Base-by-base conservation (phyloP, 2,888 invertebrate species). In the Pristionchus japonicus region DNA sequence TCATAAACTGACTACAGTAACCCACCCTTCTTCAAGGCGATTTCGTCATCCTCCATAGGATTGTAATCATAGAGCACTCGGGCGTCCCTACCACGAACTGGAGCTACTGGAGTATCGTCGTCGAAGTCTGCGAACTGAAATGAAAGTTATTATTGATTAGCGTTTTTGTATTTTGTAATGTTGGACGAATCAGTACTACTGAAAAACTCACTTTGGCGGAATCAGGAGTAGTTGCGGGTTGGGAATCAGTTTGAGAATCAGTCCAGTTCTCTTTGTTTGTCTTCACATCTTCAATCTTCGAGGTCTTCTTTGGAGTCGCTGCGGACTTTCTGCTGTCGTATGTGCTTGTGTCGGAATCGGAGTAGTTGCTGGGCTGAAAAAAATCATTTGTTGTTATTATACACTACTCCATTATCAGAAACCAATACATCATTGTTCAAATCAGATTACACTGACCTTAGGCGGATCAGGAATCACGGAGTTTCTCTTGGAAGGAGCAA, bases 381-480 rank as follows among this genome's bases (percentile, higher is more conserved):
- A 9, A 86, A 47, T 1, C 23, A 2, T 6, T 77, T 77, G 70
- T 27, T 6, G 2, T 6, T 57, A 6, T 57, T n/a, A 0, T n/a
- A 23, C 37, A 1, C n/a, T 31, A 13, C 6, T 40, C 64, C 49
- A n/a, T n/a, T n/a, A n/a, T n/a, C n/a, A n/a, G n/a, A n/a, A n/a
- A n/a, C n/a, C n/a, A n/a, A n/a, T n/a, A n/a, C n/a, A n/a, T n/a
- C n/a, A n/a, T n/a, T n/a, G n/a, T n/a, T n/a, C n/a, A n/a, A n/a
- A n/a, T n/a, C n/a, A n/a, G n/a, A n/a, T n/a, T n/a, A n/a, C n/a
- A 31, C 31, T 95, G 98, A 98, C 95, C 98, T 98, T 95, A 98
- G 98, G 91, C 23, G 83, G 52, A 3, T 83, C 83, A n/a, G 83
- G 83, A 52, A 52, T 40, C 7, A 83, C 43, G 1, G 83, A 52